A percentile compares a stretch with the other conserved stretches of the same genome.
phyloP scores from a whole-genome alignment of 2,113 vertebrate genomes.

The Benitochromis conjunctus region DNA sequence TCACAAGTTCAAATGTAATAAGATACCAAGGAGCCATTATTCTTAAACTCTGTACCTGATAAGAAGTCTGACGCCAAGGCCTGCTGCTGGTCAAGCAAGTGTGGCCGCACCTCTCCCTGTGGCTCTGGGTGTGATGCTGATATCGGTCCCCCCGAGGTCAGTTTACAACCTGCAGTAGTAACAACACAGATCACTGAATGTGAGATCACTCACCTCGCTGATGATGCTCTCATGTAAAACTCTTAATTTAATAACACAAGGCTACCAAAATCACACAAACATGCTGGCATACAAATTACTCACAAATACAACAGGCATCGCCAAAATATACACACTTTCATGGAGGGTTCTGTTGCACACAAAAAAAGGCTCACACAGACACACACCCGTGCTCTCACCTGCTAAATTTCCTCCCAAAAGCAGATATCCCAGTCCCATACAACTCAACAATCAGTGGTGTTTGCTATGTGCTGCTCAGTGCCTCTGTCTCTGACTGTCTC shows the following conservation, averaged over 20 bases:
- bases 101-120: constrained; percentile 52
- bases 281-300: not conserved
- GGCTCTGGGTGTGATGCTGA: constrained; percentile 36
- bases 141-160: constrained; percentile 47
- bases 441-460: constrained; percentile 23
- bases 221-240: not conserved
- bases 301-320: not conserved
- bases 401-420: constrained; percentile 15
- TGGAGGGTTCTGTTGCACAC: not conserved
- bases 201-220: not conserved
- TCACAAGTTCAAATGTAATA: fast-evolving
- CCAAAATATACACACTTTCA: not conserved
- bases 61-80: constrained; percentile 47
- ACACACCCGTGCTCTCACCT: constrained; percentile 28
- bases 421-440: constrained; percentile 28
- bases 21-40: fast-evolving
- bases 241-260: not conserved
- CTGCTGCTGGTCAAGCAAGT: constrained; percentile 46
- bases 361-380: not conserved
- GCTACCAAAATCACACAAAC: not conserved
- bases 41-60: constrained; percentile 43
- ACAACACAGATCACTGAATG: constrained; percentile 14
- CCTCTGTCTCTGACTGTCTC: constrained; percentile 44
- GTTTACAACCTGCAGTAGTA: constrained; percentile 42
- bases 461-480: constrained; percentile 30